A percentile compares a stretch with the other conserved stretches of the same genome.
phyloP scores from a whole-genome alignment of 92 coral and sea anemone genomes.

The Epizoanthus rinbou region DNA sequence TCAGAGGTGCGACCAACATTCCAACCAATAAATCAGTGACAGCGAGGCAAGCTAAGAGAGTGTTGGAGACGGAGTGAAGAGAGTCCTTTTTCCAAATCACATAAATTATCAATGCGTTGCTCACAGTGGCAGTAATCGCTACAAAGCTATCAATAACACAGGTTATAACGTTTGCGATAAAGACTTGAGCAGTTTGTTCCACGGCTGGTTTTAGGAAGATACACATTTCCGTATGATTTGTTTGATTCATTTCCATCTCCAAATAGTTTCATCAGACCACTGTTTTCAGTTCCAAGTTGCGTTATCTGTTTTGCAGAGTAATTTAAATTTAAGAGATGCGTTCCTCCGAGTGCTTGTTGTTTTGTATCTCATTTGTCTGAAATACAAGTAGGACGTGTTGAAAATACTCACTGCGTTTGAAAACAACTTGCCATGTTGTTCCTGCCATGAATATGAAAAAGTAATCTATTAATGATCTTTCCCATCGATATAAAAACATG shows the following conservation, averaged over 20 bases:
- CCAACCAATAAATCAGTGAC: not conserved
- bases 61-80: not conserved
- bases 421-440: no score
- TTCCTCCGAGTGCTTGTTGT: no score
- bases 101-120: not conserved
- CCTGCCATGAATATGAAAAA: no score
- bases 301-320: no score
- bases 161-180: not conserved
- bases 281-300: no score
- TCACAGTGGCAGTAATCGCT: not conserved
- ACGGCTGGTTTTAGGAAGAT: not conserved
- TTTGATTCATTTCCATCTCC: not conserved
- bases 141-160: not conserved
- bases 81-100: not conserved
- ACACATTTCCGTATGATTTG: not conserved
- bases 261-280: not conserved
- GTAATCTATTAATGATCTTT: no score
- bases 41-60: not conserved
- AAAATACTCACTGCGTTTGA: no score
- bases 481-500: no score
- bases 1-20: not conserved
- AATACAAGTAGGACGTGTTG: no score
- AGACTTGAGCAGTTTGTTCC: not conserved
- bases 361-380: no score
- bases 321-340: no score